phyloP scores from a whole-genome alignment of 2,113 vertebrate genomes.

The Oriolus oriolus region DNA sequence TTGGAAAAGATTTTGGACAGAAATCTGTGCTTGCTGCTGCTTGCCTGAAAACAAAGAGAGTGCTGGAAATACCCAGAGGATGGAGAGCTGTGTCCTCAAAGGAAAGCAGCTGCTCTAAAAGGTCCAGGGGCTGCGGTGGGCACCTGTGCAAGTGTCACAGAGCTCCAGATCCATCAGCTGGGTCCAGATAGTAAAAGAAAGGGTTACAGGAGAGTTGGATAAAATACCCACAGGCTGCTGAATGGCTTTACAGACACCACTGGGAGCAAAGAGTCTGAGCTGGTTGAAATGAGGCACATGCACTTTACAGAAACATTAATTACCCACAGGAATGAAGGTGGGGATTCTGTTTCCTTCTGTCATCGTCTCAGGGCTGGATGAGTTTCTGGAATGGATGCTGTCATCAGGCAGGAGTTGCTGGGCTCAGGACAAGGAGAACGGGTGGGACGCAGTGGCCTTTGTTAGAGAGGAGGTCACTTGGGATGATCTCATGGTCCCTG shows the following conservation, averaged over 20 bases:
- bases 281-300: not conserved
- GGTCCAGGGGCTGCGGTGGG: not conserved
- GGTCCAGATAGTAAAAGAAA: not conserved
- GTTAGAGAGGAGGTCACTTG: not conserved
- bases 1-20: not conserved
- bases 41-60: not conserved
- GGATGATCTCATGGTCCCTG: constrained; percentile 5
- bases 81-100: not conserved
- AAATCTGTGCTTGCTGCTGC: not conserved
- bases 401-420: not conserved
- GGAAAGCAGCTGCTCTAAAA: not conserved
- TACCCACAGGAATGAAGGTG: not conserved
- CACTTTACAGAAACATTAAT: not conserved
- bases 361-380: not conserved
- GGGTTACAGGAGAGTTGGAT: not conserved
- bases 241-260: not conserved
- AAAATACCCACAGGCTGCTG: not conserved
- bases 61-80: not conserved
- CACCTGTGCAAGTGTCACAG: not conserved
- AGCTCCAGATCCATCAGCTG: not conserved
- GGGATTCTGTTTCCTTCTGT: not conserved
- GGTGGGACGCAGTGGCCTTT: not conserved
- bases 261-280: not conserved
- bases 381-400: not conserved
- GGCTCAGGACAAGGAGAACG: not conserved